Conservation (phyloP, 92 coral and sea anemone species). For the Siderastrea siderea region DNA sequence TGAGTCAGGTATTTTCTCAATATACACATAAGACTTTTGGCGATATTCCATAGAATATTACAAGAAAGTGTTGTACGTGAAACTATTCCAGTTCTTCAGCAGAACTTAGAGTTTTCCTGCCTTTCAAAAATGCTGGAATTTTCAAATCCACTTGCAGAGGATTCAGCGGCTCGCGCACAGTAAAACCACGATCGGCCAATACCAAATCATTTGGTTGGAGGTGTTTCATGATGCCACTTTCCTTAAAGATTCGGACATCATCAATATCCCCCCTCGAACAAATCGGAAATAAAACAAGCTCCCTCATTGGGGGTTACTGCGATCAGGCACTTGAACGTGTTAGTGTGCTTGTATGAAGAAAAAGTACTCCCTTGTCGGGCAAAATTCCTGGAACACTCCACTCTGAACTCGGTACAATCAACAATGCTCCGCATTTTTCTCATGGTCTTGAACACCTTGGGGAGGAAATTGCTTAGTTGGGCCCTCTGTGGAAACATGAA, state of each 20-base stretch:
- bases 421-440: conserved; percentile 68
- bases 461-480: conserved; percentile 39
- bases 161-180: conserved; percentile 69
- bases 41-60: conserved; percentile 32
- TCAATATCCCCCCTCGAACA: conserved; percentile 55
- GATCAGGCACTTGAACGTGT: conserved; percentile 74
- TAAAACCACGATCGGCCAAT: conserved; percentile 66
- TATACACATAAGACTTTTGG: conserved; percentile 21
- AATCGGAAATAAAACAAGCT: conserved; percentile 66
- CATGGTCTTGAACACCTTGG: conserved; percentile 73
- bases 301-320: conserved; percentile 73
- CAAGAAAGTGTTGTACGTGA: conserved; percentile 26
- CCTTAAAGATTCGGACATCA: conserved; percentile 49
- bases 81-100: conserved; percentile 69
- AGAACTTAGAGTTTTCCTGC: conserved; percentile 43
- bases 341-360: conserved; percentile 66
- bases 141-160: conserved; percentile 61
- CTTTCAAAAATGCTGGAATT: conserved; percentile 67
- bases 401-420: conserved; percentile 74
- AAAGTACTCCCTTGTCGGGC: conserved; percentile 64
- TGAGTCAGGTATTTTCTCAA: conserved; percentile 38
- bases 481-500: conserved; percentile 62
- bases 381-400: conserved; percentile 67
- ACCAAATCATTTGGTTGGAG: conserved; percentile 62
- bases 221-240: conserved; percentile 69